Base-by-base conservation (phyloP, 2,113 vertebrate genomes). In the Larimichthys polyactis region DNA sequence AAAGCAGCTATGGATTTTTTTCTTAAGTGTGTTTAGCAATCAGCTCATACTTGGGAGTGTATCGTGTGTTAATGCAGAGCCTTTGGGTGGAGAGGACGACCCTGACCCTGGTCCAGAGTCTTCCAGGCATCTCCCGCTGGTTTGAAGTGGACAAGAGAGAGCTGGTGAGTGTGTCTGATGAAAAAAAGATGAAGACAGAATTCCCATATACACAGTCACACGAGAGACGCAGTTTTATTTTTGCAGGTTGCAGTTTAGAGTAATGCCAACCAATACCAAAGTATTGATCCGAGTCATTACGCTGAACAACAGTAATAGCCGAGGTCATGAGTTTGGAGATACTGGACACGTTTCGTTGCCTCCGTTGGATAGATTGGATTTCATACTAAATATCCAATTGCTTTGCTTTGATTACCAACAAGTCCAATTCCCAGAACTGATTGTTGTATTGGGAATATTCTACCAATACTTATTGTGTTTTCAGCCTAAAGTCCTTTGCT, bases 41-140 rank as follows among this genome's bases (percentile, higher is more conserved):
- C 24, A 27, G 55, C 32, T 62, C 5, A 68, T 62, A 55, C 40
- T 84, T 1, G 36, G 22, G n/a, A 15, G 19, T 67, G 15, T 85
- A 0, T 74, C 14, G 4, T 90, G 75, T 81, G 70, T 91, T 65
- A 17, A 44, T 93, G 29, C 88, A 99, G 98, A 99, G 98, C 85
- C 94, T 99, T 1, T 99, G 98, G 98, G 97, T 99, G 88, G 98
- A 99, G 90, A 96, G 98, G 83, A 99, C 98, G 0, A 98, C 98
- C 0, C 88, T 99, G 85, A 99, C 97, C 59, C 93, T 99, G 91
- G 97, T 99, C 48, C 98, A 99, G 94, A 99, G 98, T 91, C 96
- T 99, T 52, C 98, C 98, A n/a, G 98, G 98, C 78, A 99, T 99
- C 89, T 99, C 98, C 22, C 97, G 98, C 88, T 99, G 98, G 98